Percentiles rank a stretch among this genome's conserved stretches.
phyloP scores from a whole-genome alignment of 2,113 vertebrate species.

The Catharus minimus region DNA sequence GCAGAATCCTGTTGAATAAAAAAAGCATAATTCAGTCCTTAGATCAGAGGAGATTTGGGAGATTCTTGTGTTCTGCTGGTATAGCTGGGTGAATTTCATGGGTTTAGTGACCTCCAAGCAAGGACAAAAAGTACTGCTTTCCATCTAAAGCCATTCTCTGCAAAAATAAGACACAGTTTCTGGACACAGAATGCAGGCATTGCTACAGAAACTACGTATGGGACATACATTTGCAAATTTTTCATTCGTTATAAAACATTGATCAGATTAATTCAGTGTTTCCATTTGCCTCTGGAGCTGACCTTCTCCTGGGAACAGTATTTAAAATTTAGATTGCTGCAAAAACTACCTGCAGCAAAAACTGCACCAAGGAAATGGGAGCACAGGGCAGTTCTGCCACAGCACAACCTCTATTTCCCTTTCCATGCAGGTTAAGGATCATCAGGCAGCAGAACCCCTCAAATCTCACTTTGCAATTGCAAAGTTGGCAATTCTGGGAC shows the following conservation, averaged over 20 bases:
- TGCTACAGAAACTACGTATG: conserved; percentile 7
- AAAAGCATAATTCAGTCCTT: neutral
- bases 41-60: neutral
- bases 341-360: conserved; percentile 8
- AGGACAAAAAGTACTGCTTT: conserved; percentile 9
- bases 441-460: neutral
- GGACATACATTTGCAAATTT: conserved; percentile 40
- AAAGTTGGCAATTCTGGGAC: neutral
- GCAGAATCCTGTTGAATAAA: neutral
- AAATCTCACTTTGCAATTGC: neutral
- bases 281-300: conserved; percentile 35
- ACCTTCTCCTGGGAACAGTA: conserved; percentile 16
- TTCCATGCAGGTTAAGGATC: neutral
- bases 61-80: neutral
- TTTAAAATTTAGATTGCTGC: neutral
- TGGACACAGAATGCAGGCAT: neutral
- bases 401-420: neutral
- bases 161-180: conserved; percentile 14
- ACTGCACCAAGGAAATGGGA: neutral
- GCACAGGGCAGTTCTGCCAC: neutral
- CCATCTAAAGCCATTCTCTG: neutral
- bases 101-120: conserved; percentile 23
- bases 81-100: conserved; percentile 10
- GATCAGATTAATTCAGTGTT: conserved; percentile 53
- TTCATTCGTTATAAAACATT: conserved; percentile 18